phyloP scores from a whole-genome alignment of 2,113 vertebrate genomes.

The Pseudopodoces humilis region DNA sequence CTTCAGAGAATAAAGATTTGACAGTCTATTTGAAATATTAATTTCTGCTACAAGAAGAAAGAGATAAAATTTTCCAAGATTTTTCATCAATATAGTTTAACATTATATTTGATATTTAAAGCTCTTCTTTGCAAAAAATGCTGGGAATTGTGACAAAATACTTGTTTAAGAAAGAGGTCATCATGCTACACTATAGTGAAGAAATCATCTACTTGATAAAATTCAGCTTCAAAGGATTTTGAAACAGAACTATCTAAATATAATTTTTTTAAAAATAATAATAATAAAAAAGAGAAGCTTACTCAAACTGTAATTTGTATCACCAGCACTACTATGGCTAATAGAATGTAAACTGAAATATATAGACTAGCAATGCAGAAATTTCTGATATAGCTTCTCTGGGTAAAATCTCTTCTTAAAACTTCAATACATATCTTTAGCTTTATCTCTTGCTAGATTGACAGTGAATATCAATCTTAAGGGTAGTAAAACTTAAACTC shows the following conservation, averaged over 20 bases:
- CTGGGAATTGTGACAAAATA: neutral
- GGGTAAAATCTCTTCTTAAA: neutral
- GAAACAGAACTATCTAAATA: neutral
- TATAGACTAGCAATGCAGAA: neutral
- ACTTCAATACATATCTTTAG: neutral
- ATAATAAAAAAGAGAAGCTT: neutral
- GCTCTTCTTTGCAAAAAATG: neutral
- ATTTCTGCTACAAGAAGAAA: neutral
- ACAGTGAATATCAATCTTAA: neutral
- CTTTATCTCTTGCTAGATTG: neutral
- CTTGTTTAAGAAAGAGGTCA: neutral
- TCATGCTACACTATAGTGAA: neutral
- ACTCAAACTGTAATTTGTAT: neutral
- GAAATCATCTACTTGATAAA: neutral
- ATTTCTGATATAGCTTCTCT: neutral
- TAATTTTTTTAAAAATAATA: neutral
- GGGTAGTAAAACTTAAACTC: neutral
- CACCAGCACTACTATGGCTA: neutral
- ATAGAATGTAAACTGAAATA: neutral
- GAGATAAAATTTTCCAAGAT: neutral
- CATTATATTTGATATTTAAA: neutral
- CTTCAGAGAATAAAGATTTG: neutral
- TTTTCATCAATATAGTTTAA: neutral
- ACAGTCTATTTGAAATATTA: neutral
- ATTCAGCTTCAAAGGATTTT: neutral